Base-by-base conservation (phyloP, 2,888 invertebrate species). In the Lepidochitona cinerea region DNA sequence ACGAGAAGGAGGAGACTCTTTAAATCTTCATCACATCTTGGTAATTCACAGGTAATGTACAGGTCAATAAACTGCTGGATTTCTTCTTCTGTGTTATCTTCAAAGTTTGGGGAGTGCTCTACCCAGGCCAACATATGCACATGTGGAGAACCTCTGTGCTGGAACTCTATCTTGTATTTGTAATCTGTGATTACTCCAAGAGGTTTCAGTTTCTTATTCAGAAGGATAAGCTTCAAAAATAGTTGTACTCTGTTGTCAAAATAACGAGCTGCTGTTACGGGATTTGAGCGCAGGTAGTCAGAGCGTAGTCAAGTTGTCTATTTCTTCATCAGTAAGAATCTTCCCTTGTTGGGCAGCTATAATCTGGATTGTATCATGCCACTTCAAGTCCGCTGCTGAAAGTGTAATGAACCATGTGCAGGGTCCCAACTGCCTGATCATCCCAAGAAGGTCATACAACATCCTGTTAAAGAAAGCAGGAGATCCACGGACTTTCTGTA, bases 141-240 rank as follows among this genome's bases (percentile, higher is more conserved):
- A 26, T 59, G 59, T 29, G 59, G 59, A 26, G 59, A 66, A 7
- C 70, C 70, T 12, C 70, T 4, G n/a, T 70, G 70, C 53, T 70
- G 70, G 54, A 53, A 70, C 33, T 70, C 70, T n/a, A n/a, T n/a
- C n/a, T n/a, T 41, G 41, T 41, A 41, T 41, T 9, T 41, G 59
- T 59, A 59, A 59, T 59, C 59, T 59, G 59, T 26, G 29, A 59
- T 29, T 26, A 26, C 59, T 59, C 59, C 59, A 26, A 59, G 29
- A 59, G 29, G n/a, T 18, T n/a, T n/a, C n/a, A n/a, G n/a, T n/a
- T 23, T 59, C 23, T 59, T 59, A 14, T 59, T 66, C 9, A 12
- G 66, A 18, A 66, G 14, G 36, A 66, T 26, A 23, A 59, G 59
- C 59, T 59, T 59, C n/a, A 59, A 23, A 26, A 59, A 59, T 59